Evolutionary conservation across 1,140 invertebrate genomes (phyloP), one percentile per base, ranked within the genome.

Genomic region (Proctacanthus coquilletti): DNA sequence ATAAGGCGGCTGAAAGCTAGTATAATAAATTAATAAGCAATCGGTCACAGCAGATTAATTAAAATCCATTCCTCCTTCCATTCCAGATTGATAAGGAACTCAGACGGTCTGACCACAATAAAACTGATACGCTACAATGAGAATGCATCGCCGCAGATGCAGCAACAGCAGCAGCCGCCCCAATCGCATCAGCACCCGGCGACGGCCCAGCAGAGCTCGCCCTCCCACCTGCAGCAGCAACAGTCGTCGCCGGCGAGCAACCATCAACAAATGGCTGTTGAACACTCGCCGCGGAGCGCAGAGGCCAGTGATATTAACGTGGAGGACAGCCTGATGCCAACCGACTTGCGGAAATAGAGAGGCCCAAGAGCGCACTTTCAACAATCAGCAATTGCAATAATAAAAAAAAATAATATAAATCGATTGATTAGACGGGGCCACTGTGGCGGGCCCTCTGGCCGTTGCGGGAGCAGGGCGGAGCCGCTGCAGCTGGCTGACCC

Each of bases 61-160:
- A 15, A 8, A 18, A 18, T 38, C 21, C 31, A 21, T 34, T 27
- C n/a, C 29, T 8, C 15, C 14, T 11, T 33, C 31, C 31, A 6
- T 38, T 45, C 32, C 42, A 60, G 57, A 41, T 48, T 60, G 23
- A 60, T 60, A 34, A 48, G 56, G 21, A 60, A 60, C 44, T 53
- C 57, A 38, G 57, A 60, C 43, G 57, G 57, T 5, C 34, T 60
- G 33, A 60, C 57, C n/a, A 60, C 57, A 44, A 60, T 60, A 17
- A 60, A 60, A 47, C 45, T 60, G 40, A 55, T 60, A 48, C 53
- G 56, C 25, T 56, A 53, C 36, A 51, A 56, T 18, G 50, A 57
- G 19, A 44, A 52, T 29, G 29, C 29, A 29, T 19, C 31, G 18
- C 45, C 17, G 15, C 18, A 18, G 8, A 11, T 11, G 5, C 33